Conservation (phyloP, 1,140 invertebrate species). For the Drosophila santomea region DNA sequence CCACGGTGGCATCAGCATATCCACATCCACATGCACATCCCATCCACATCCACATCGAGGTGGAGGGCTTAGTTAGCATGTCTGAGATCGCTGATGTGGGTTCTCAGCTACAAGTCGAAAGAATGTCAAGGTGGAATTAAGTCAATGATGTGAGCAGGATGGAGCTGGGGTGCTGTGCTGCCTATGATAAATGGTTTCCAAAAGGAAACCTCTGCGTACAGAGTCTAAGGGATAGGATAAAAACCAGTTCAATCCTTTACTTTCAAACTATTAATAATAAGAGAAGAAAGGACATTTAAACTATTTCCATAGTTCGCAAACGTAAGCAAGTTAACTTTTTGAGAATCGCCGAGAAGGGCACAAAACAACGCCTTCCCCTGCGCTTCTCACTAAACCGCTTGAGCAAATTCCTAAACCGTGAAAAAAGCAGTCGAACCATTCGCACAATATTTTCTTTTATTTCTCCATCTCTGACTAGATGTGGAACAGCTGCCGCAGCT, state of each 20-base stretch:
- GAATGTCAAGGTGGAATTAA: conserved; percentile 45
- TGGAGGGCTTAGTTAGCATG: conserved; percentile 52
- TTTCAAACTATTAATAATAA: neutral
- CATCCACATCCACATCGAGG: conserved; percentile 21
- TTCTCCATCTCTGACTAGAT: conserved; percentile 3
- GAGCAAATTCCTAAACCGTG: too few species aligned
- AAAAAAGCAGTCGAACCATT: neutral
- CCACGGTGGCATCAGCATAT: conserved; percentile 68
- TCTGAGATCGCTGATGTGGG: conserved; percentile 48
- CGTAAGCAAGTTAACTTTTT: neutral
- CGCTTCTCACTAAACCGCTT: neutral
- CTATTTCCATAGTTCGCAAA: too few species aligned
- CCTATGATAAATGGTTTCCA: conserved; percentile 33
- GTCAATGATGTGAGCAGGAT: conserved; percentile 29
- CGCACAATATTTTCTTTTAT: conserved; percentile 9
- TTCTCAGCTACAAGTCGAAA: conserved; percentile 16
- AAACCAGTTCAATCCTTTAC: neutral
- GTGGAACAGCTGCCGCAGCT: conserved; percentile 59
- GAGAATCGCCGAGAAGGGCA: neutral
- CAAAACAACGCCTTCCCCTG: neutral
- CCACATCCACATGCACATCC: conserved; percentile 22
- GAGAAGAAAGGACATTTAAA: neutral
- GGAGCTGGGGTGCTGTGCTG: neutral
- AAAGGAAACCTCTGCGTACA: neutral
- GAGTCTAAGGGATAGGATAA: neutral